Evolutionary conservation across 2,888 invertebrate genomes (phyloP).

Genomic region (Cheilosia impressa): DNA sequence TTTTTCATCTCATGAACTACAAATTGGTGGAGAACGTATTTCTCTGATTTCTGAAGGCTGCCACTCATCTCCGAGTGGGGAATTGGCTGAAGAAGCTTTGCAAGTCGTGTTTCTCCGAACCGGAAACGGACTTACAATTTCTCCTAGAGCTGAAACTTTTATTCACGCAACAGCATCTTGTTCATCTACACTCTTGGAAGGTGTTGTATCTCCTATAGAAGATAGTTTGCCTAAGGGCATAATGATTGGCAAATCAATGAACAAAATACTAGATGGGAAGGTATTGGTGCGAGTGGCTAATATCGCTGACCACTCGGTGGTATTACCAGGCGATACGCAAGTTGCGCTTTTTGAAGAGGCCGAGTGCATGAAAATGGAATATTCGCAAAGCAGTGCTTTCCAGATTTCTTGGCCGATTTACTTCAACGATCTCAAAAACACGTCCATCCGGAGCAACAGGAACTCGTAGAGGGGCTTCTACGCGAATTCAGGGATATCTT

Average conservation of each 20-base stretch:
- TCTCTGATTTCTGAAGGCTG: neutral
- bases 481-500: conserved; percentile 37
- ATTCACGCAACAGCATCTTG: conserved; percentile 3
- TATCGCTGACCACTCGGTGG: conserved; percentile 12
- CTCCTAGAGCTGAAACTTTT: conserved; percentile 13
- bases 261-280: conserved; percentile 1
- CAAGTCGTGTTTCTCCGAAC: conserved; percentile 5
- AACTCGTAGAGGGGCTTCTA: conserved; percentile 8
- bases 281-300: conserved; percentile 28
- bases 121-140: neutral
- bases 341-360: no score
- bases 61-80: neutral
- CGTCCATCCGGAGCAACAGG: conserved; percentile 5
- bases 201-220: conserved; percentile 18
- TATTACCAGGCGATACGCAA: no score
- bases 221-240: conserved; percentile 18
- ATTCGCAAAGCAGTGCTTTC: neutral
- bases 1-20: conserved; percentile 18
- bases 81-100: neutral
- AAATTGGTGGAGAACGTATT: conserved; percentile 9
- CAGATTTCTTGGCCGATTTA: neutral
- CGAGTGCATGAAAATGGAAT: neutral
- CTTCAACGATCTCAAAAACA: conserved; percentile 12
- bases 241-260: conserved; percentile 24
- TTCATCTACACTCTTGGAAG: neutral